Conservation (phyloP, 30 jellyfish, hydroid and myxozoan genomes). For the Aurelia coerulea region DNA sequence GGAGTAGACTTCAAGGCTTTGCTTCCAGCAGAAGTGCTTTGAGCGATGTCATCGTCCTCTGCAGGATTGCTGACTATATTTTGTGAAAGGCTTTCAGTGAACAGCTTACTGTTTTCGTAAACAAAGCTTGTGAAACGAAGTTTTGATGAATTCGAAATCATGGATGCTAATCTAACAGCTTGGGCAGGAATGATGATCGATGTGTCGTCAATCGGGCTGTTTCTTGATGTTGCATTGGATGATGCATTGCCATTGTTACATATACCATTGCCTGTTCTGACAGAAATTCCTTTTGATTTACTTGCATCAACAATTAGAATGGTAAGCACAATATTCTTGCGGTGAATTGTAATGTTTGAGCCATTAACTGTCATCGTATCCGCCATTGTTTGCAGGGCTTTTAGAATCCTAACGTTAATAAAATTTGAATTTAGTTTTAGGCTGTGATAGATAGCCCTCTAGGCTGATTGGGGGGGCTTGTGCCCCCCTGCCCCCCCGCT, state of each 20-base stretch:
- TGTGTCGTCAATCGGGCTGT: not conserved
- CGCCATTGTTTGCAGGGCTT: not conserved
- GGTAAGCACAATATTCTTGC: conserved; percentile 2
- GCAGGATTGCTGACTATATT: no score
- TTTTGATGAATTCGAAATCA: not conserved
- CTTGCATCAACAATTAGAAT: not conserved
- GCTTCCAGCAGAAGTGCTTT: no score
- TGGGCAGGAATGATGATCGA: not conserved
- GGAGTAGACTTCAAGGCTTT: not conserved
- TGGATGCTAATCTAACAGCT: conserved; percentile 17
- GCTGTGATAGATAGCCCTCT: no score
- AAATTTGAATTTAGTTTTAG: no score
- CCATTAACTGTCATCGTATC: not conserved
- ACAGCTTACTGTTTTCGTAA: conserved; percentile 10
- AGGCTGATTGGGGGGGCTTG: no score
- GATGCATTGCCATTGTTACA: no score
- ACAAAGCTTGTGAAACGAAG: conserved; percentile 33
- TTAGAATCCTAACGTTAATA: not conserved
- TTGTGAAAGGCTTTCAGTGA: not conserved
- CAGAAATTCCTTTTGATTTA: not conserved
- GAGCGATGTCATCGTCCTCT: no score
- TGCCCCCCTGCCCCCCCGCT: no score
- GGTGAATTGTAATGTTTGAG: not conserved
- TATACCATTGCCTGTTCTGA: no score
- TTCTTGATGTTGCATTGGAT: no score